Evolutionary conservation across 30 jellyfish, hydroid and myxozoan genomes (phyloP).

Genomic region (Cassiopea andromeda): DNA sequence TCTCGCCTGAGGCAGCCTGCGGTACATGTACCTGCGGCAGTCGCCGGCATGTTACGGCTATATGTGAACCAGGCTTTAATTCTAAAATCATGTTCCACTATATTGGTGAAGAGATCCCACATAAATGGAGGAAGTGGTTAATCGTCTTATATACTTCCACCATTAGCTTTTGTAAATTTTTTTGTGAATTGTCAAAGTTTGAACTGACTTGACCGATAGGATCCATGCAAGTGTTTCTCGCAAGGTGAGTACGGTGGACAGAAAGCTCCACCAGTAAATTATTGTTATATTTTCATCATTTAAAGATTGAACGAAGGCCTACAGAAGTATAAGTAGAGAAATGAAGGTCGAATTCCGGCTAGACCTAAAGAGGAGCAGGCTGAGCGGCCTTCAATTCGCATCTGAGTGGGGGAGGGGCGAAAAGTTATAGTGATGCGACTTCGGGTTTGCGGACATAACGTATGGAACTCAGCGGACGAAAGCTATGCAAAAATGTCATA

Average conservation of each 20-base stretch:
- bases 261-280: slow-evolving; percentile 21
- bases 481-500: no score
- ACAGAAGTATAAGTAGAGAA: slow-evolving; percentile 12
- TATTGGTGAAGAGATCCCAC: no score
- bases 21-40: no score
- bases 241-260: neutral
- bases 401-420: neutral
- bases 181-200: neutral
- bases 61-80: no score
- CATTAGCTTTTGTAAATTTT: no score
- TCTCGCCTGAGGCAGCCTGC: no score
- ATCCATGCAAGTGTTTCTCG: slow-evolving; percentile 40
- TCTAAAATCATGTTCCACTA: no score
- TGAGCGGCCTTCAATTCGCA: neutral
- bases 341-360: slow-evolving; percentile 6
- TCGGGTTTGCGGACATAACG: slow-evolving; percentile 38
- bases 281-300: slow-evolving; percentile 12
- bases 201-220: slow-evolving; percentile 19
- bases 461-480: no score
- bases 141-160: no score
- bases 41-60: no score
- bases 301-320: slow-evolving; percentile 36
- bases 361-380: slow-evolving; percentile 45
- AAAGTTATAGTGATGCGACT: slow-evolving; percentile 21
- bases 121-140: no score